Evolutionary conservation across 2,888 invertebrate genomes (phyloP).

Genomic region (Dicranocentrus wangi): DNA sequence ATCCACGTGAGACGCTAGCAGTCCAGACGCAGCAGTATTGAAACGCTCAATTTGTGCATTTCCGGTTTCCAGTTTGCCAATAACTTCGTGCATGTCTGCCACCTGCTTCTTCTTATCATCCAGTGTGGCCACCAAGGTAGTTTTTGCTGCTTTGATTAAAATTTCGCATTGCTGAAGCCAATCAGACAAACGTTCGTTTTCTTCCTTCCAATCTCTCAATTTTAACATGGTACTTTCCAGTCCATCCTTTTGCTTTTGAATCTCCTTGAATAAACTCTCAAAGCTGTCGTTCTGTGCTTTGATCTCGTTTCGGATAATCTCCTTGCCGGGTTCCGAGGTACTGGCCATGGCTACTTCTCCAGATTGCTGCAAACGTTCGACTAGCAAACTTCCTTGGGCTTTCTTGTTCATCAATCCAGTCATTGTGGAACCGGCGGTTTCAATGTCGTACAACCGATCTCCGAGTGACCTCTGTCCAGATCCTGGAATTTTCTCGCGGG

Average conservation of each 20-base stretch:
- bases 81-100: slow-evolving; percentile 82
- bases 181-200: slow-evolving; percentile 91
- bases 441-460: slow-evolving; percentile 87
- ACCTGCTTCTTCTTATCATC: slow-evolving; percentile 91
- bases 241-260: slow-evolving; percentile 88
- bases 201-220: slow-evolving; percentile 93
- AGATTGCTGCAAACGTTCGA: slow-evolving; percentile 90
- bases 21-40: slow-evolving; percentile 83
- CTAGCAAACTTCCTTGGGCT: slow-evolving; percentile 89
- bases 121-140: slow-evolving; percentile 85
- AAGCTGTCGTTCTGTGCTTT: slow-evolving; percentile 89
- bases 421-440: slow-evolving; percentile 79
- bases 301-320: slow-evolving; percentile 88
- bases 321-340: slow-evolving; percentile 86
- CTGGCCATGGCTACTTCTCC: slow-evolving; percentile 90
- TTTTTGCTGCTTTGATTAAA: slow-evolving; percentile 90
- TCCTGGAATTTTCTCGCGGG: slow-evolving; percentile 91
- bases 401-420: slow-evolving; percentile 86
- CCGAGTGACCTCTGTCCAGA: slow-evolving; percentile 88
- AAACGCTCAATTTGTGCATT: slow-evolving; percentile 88
- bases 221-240: slow-evolving; percentile 86
- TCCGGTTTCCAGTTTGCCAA: slow-evolving; percentile 84
- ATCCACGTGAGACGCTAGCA: slow-evolving; percentile 88
- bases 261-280: slow-evolving; percentile 87
- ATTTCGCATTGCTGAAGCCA: slow-evolving; percentile 95